These are phyloP conservation scores for Dysidea cf. avara DNA, from an alignment of 37 sponge, comb jelly and placozoan genomes.

Conservation along the genomic window DNA sequence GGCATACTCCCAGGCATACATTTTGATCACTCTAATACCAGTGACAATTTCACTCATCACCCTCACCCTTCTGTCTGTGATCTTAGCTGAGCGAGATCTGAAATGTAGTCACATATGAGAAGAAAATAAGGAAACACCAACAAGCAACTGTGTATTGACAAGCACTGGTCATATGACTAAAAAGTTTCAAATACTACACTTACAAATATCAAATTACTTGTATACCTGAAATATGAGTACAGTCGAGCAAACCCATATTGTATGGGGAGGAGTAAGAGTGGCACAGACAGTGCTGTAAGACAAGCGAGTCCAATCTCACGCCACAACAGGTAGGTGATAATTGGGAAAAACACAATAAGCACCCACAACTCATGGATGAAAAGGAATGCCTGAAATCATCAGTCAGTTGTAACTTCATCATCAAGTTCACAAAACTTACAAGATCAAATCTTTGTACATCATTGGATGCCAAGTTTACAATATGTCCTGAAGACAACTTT, in stretches of 20 bases:
- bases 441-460: conserved; percentile 78
- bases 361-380: conserved; percentile 57
- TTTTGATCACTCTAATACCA: conserved; percentile 41
- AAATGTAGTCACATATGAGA: too few relatives aligned
- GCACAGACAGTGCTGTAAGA: too few relatives aligned
- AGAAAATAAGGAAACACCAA: neutral
- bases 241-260: conserved; percentile 2
- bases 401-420: too few relatives aligned
- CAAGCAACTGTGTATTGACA: too few relatives aligned
- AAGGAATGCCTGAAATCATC: conserved; percentile 53
- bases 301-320: conserved; percentile 45
- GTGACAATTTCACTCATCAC: conserved; percentile 39
- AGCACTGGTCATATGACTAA: too few relatives aligned
- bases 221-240: conserved; percentile 32
- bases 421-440: too few relatives aligned
- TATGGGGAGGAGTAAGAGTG: too few relatives aligned
- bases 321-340: conserved; percentile 47
- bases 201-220: too few relatives aligned
- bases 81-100: neutral
- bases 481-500: conserved; percentile 53
- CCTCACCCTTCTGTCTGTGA: conserved; percentile 22
- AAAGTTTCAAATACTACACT: too few relatives aligned
- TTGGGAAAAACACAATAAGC: conserved; percentile 42
- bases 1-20: conserved; percentile 46
- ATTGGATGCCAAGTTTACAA: conserved; percentile 74